Evolutionary conservation across 1,140 invertebrate genomes (phyloP).

Genomic region (Chironomus tepperi): DNA sequence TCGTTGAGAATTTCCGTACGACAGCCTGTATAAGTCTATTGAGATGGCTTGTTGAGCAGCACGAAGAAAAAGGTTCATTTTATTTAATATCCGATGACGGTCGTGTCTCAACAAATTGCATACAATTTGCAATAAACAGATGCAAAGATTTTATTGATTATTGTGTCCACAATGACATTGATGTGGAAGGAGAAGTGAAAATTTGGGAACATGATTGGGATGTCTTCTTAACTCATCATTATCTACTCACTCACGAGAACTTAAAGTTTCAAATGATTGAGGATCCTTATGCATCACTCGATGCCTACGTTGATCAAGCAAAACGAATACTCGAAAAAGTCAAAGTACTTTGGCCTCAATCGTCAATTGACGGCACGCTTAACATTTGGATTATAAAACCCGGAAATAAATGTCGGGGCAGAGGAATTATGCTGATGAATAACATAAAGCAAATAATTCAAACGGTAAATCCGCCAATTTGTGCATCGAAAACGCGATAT

Average conservation of each 20-base stretch:
- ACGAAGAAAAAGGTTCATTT: conserved; percentile 48
- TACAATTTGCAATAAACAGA: conserved; percentile 71
- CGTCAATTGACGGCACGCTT: conserved; percentile 68
- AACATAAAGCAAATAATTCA: conserved; percentile 77
- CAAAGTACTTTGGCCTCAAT: conserved; percentile 65
- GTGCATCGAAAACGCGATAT: conserved; percentile 64
- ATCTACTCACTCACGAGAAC: conserved; percentile 57
- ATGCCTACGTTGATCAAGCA: conserved; percentile 39
- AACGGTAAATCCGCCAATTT: conserved; percentile 49
- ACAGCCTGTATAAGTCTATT: conserved; percentile 78
- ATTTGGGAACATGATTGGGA: conserved; percentile 81
- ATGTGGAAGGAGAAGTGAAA: conserved; percentile 55
- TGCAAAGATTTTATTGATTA: conserved; percentile 65
- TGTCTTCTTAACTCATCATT: conserved; percentile 68
- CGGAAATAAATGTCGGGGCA: conserved; percentile 82
- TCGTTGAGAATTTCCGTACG: conserved; percentile 81
- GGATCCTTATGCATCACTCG: conserved; percentile 33
- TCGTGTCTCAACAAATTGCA: conserved; percentile 57
- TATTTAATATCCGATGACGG: conserved; percentile 48
- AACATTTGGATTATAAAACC: conserved; percentile 96
- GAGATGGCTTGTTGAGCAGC: conserved; percentile 58
- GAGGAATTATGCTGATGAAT: conserved; percentile 81
- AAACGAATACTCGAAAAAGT: conserved; percentile 41
- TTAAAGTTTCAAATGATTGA: conserved; percentile 42
- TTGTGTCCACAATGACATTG: conserved; percentile 77